Conservation (phyloP, 2,113 vertebrate species). For the Syrmaticus mikado region DNA sequence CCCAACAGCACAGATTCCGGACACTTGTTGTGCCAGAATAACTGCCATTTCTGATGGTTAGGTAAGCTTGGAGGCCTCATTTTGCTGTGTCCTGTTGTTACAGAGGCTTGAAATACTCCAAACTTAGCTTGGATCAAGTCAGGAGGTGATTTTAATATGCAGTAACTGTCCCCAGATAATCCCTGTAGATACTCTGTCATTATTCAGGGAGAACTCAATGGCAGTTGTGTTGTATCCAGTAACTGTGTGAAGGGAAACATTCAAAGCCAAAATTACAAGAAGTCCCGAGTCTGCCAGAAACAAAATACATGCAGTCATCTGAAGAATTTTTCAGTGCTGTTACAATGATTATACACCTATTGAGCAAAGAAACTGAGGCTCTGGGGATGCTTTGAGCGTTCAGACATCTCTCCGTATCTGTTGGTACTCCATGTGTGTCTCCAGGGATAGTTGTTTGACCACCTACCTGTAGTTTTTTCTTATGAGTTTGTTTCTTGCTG, state of each 20-base stretch:
- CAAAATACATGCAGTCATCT: accelerated
- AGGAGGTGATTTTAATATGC: not conserved
- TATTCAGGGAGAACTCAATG: not conserved
- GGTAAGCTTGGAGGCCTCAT: not conserved
- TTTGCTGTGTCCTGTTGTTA: not conserved
- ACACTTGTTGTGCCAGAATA: not conserved
- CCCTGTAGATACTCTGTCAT: not conserved
- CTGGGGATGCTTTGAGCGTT: not conserved
- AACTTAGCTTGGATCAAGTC: not conserved
- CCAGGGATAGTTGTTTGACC: not conserved
- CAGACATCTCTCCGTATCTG: not conserved
- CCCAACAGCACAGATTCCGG: not conserved
- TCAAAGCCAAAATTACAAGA: not conserved
- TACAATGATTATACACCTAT: not conserved
- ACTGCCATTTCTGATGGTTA: not conserved
- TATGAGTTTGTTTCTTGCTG: not conserved
- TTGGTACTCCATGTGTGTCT: not conserved
- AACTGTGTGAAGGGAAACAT: not conserved
- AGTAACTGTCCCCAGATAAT: not conserved
- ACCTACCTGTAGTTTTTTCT: not conserved
- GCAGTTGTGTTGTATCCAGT: not conserved
- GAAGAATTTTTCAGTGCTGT: not conserved
- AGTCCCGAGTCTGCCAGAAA: not conserved
- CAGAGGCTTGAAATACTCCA: not conserved
- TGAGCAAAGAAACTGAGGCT: not conserved